These are phyloP conservation scores for Ectemnius cavifrons DNA, from an alignment of 2,888 invertebrate species.

Conservation along the genomic window DNA sequence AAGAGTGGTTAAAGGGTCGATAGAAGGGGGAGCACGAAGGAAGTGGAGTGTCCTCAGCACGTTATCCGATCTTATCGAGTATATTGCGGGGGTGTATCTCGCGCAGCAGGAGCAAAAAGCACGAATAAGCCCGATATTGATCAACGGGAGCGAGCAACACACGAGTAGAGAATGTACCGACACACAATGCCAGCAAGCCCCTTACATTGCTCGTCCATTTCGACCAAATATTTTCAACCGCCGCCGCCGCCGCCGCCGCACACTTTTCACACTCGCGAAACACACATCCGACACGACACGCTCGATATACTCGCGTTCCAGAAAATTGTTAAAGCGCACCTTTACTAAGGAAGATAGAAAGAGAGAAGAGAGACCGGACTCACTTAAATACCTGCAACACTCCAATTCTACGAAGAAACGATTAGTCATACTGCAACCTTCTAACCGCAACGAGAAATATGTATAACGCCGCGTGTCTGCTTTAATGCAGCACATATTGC, in stretches of 20 bases:
- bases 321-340: conserved; percentile 7
- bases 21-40: conserved; percentile 14
- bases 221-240: conserved; percentile 11
- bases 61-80: conserved; percentile 36
- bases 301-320: not conserved
- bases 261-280: not conserved
- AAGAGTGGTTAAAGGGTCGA: not conserved
- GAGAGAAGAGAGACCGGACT: conserved; percentile 1
- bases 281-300: conserved; percentile 9
- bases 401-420: too few relatives aligned
- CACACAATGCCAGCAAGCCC: too few relatives aligned
- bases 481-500: too few relatives aligned
- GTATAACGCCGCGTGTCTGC: too few relatives aligned
- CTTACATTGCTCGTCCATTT: not conserved
- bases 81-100: conserved; percentile 37
- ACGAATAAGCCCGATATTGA: conserved; percentile 42
- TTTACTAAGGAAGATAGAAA: not conserved
- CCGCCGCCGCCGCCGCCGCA: too few relatives aligned
- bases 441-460: too few relatives aligned
- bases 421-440: too few relatives aligned
- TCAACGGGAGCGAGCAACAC: conserved; percentile 5
- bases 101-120: conserved; percentile 22
- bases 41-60: conserved; percentile 22
- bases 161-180: too few relatives aligned
- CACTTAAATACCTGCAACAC: not conserved